phyloP scores from a whole-genome alignment of 2,888 invertebrate species.

The Cephus spinipes region DNA sequence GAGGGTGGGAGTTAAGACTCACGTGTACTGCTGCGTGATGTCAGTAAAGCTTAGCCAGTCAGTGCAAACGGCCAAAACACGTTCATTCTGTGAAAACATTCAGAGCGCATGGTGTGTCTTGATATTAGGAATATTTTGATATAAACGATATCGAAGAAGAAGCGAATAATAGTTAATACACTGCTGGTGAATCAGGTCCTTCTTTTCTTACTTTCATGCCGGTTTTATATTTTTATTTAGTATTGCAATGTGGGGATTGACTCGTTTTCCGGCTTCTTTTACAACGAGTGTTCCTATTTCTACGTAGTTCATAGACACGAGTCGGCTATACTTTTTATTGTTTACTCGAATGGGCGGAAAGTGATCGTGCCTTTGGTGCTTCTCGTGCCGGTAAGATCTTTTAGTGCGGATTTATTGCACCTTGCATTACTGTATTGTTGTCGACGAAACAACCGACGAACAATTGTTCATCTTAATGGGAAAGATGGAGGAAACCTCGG shows the following conservation, averaged over 20 bases:
- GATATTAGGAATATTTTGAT: background rate
- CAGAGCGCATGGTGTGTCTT: background rate
- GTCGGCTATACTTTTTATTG: background rate
- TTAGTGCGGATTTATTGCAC: background rate
- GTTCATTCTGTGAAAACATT: background rate
- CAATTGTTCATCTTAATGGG: background rate
- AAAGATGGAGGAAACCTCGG: slow-evolving; percentile 71
- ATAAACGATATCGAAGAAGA: background rate
- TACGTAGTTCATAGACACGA: background rate
- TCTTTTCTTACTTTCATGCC: background rate
- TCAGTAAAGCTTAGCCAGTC: background rate
- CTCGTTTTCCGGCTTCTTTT: background rate
- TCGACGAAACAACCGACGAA: background rate
- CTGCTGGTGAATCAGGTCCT: background rate
- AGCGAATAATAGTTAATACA: background rate
- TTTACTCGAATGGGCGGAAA: background rate
- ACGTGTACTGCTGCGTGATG: slow-evolving; percentile 6
- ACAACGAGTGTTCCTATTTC: background rate
- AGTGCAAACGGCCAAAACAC: background rate
- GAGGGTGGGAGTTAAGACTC: slow-evolving; percentile 6
- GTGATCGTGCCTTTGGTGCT: background rate
- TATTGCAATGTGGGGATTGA: background rate
- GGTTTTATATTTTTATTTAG: background rate
- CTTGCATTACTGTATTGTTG: background rate
- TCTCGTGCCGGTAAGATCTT: background rate